Evolutionary conservation across 1,140 invertebrate genomes (phyloP).

Genomic region (Cotesia chilonis): DNA sequence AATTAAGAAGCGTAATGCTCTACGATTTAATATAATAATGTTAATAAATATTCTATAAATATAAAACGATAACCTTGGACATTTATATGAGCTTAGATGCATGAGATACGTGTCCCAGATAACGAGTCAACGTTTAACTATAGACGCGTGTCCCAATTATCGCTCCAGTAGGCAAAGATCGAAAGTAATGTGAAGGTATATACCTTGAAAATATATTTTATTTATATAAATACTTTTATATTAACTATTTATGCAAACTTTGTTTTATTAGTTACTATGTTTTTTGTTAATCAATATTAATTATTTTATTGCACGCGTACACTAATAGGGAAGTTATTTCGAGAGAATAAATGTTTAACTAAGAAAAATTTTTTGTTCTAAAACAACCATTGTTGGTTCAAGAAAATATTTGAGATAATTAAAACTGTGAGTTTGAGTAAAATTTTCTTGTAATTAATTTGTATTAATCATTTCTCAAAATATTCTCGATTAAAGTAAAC

Average conservation of each 20-base stretch:
- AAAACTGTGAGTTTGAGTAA: too few species aligned
- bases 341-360: too few species aligned
- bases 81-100: conserved; percentile 29
- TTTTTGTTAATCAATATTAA: too few species aligned
- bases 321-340: too few species aligned
- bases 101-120: conserved; percentile 35
- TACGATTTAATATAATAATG: background rate
- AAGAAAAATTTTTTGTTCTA: too few species aligned
- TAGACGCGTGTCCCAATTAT: conserved; percentile 34
- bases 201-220: conserved; percentile 28
- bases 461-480: too few species aligned
- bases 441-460: too few species aligned
- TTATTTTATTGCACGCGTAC: too few species aligned
- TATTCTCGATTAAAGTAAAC: too few species aligned
- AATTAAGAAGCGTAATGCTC: conserved; percentile 5
- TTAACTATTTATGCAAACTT: background rate
- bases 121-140: conserved; percentile 22
- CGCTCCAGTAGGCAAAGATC: conserved; percentile 34
- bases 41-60: conserved; percentile 25
- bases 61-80: conserved; percentile 31
- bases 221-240: background rate
- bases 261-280: too few species aligned
- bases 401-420: too few species aligned
- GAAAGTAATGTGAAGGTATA: conserved; percentile 35
- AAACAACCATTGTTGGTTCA: too few species aligned